Evolutionary conservation across 2,888 invertebrate species (phyloP).

Genomic region (Ashinkailepas kermadecensis): DNA sequence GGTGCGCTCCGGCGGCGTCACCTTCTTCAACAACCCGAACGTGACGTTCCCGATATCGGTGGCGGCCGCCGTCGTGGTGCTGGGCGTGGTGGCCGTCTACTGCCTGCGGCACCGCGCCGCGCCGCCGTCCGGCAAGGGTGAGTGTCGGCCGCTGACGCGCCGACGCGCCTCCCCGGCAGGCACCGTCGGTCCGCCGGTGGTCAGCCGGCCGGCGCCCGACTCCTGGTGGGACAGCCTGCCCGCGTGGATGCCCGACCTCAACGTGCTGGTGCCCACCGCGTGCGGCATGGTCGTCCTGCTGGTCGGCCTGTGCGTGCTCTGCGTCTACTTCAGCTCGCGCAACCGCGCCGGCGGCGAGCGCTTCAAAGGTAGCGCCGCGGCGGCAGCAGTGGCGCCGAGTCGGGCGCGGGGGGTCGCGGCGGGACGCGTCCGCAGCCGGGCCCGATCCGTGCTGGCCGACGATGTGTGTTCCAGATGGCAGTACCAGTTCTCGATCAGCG

Average conservation of each 20-base stretch:
- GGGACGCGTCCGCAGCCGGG: not conserved
- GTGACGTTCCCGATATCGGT: slow-evolving; percentile 89
- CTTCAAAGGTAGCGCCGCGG: slow-evolving; percentile 18
- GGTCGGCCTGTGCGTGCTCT: slow-evolving; percentile 82
- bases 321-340: slow-evolving; percentile 75
- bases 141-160: not conserved
- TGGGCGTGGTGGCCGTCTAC: slow-evolving; percentile 87
- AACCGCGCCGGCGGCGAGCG: slow-evolving; percentile 43
- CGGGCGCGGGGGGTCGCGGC: not conserved
- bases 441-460: too few relatives aligned
- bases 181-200: slow-evolving; percentile 60
- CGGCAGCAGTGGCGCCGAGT: not conserved
- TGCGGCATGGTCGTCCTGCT: slow-evolving; percentile 84
- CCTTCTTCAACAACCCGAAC: slow-evolving; percentile 81
- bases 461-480: too few relatives aligned
- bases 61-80: slow-evolving; percentile 82
- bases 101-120: slow-evolving; percentile 74
- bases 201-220: slow-evolving; percentile 30
- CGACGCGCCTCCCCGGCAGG: slow-evolving; percentile 47
- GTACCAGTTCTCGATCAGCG: too few relatives aligned
- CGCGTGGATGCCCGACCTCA: slow-evolving; percentile 74
- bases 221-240: slow-evolving; percentile 39
- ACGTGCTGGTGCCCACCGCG: slow-evolving; percentile 80
- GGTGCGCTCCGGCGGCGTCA: slow-evolving; percentile 50
- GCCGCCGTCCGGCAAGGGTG: slow-evolving; percentile 66